Evolutionary conservation across 2,888 invertebrate species (phyloP), one percentile per base, ranked within the genome.

Genomic region (Noctua fimbriata): DNA sequence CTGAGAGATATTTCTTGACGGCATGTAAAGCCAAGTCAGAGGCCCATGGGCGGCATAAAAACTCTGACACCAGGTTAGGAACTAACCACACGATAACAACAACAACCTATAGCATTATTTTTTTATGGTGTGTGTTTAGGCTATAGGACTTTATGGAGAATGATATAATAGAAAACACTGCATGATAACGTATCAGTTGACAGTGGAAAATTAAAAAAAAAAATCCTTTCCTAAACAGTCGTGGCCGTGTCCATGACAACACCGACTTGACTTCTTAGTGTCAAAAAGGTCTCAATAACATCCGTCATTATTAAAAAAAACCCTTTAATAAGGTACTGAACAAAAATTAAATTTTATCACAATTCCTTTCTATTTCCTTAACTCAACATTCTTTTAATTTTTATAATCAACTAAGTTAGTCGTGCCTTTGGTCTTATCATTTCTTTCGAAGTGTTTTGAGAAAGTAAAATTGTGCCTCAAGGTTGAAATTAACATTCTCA

Each of bases 401-500:
- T 28, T 72, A 14, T 36, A 41, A 21, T 36, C 69, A 78, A 74
- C 49, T 58, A 72, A 85, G 79, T 82, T 74, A 75, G 69, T 47
- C 49, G 65, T n/a, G 24, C 44, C 63, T 76, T 73, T 77, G 76
- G 63, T 66, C 69, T 81, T 81, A 84, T 79, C 71, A 77, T 77
- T 78, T 77, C 79, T 76, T 79, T 73, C 63, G 73, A 83, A 86
- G 63, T 77, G 67, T 47, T 81, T 72, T 66, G 69, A 47, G 70
- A 76, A 78, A 79, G 72, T 32, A 63, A 83, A 86, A 60, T 77
- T 75, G 21, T 65, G 44, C 66, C 70, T 41, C 41, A 66, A 76
- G 32, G 32, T 70, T 66, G n/a, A 74, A 55, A 66, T 77, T 76
- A 69, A 75, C 65, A 41, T 71, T 78, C 73, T 73, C 44, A 79